Percentiles rank a stretch among this genome's conserved stretches.
These are phyloP conservation scores for Norana najaformis DNA, from an alignment of 2,888 invertebrate genomes.

Conservation along the genomic window DNA sequence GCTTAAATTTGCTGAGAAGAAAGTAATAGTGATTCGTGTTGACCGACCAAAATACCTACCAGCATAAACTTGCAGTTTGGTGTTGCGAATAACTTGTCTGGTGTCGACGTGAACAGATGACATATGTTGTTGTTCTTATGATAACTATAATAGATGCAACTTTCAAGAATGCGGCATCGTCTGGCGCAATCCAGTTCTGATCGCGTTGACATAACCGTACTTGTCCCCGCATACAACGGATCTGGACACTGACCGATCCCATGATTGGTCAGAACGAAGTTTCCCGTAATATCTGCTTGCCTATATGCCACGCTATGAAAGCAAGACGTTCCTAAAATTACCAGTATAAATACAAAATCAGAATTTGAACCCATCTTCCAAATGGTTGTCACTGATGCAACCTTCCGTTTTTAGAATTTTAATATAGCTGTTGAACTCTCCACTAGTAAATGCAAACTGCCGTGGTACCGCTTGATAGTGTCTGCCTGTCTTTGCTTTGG, in stretches of 20 bases:
- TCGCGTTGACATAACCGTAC: not conserved
- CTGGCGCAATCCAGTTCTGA: not conserved
- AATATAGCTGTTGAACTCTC: not conserved
- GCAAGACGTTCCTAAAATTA: not conserved
- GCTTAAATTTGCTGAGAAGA: not conserved
- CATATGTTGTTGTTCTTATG: not conserved
- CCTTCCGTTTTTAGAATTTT: not conserved
- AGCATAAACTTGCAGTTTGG: constrained; percentile 3
- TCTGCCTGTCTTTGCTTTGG: no score
- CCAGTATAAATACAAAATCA: not conserved
- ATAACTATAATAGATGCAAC: not conserved
- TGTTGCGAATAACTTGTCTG: not conserved
- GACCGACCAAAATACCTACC: no score
- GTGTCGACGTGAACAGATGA: not conserved
- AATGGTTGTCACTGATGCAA: not conserved
- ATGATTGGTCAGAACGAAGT: not conserved
- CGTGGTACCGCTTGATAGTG: no score
- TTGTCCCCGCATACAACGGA: not conserved
- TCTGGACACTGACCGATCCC: not conserved
- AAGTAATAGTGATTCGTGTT: no score
- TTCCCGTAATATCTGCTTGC: not conserved
- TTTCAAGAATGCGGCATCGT: not conserved
- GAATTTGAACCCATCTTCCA: not conserved
- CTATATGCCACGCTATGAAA: not conserved
- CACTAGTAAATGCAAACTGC: not conserved